A percentile compares a stretch with the other conserved stretches of the same genome.
Conservation (phyloP, 1,140 invertebrate genomes). For the Teleopsis dalmanni region DNA sequence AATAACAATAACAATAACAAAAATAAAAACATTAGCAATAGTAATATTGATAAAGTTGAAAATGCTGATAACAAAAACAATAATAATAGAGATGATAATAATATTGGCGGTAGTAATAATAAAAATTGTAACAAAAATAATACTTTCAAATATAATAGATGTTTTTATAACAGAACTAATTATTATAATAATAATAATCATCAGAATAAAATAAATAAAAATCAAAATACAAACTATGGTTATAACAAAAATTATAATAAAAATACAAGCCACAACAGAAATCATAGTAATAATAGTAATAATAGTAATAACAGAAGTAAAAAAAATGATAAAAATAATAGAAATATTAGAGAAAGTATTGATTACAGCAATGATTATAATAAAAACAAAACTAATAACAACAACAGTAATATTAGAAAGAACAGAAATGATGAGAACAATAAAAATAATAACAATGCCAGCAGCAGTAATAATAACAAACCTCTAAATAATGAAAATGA, state of each 20-base stretch:
- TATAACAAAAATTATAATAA: neutral
- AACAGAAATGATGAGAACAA: constrained; percentile 1
- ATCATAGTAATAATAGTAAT: neutral
- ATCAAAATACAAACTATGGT: neutral
- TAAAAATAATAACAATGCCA: neutral
- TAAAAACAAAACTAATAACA: neutral
- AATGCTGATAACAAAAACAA: neutral
- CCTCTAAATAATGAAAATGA: too few species aligned
- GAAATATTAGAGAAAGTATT: constrained; percentile 7
- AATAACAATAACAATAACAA: too few species aligned
- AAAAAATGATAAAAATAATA: constrained; percentile 11
- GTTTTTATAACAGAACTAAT: neutral
- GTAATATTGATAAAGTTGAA: too few species aligned
- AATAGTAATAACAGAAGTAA: neutral
- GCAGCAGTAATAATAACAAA: neutral
- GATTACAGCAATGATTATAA: neutral
- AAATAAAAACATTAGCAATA: too few species aligned
- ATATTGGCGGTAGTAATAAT: neutral
- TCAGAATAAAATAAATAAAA: neutral
- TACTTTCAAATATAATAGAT: neutral
- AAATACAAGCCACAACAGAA: neutral
- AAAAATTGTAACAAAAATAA: neutral
- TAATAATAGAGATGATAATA: neutral
- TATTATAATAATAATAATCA: neutral
- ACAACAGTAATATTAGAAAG: neutral